Evolutionary conservation across 2,797 vertebrate genomes (phyloP).

Genomic region (Tangara arthus): DNA sequence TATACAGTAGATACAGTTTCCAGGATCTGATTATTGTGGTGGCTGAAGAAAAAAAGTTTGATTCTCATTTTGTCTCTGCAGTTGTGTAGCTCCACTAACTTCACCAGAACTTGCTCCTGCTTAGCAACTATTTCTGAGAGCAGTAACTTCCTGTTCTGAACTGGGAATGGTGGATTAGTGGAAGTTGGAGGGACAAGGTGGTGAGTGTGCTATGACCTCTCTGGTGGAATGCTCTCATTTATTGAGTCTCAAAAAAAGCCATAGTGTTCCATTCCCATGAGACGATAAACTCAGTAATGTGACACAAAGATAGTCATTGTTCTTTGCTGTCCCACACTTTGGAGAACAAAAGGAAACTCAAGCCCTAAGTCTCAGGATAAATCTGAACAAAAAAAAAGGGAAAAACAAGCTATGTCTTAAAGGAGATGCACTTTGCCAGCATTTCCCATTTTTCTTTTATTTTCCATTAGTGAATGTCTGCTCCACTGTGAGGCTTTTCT

Average conservation of each 20-base stretch:
- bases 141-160: neutral
- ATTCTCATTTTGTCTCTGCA: neutral
- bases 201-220: neutral
- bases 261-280: neutral
- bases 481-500: neutral
- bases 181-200: neutral
- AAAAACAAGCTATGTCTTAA: neutral
- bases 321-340: neutral
- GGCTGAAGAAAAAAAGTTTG: neutral
- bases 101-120: neutral
- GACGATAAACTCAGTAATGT: neutral
- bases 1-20: accelerated
- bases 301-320: neutral
- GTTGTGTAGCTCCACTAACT: neutral
- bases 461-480: constrained; percentile 12
- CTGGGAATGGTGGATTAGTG: neutral
- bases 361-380: neutral
- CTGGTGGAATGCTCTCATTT: neutral
- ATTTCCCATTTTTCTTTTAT: neutral
- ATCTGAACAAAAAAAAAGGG: neutral
- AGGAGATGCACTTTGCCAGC: neutral
- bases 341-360: neutral
- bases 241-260: neutral
- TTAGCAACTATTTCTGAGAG: neutral
- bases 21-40: neutral